Evolutionary conservation across 2,113 vertebrate genomes (phyloP).

Genomic region (Lamprotornis superbus): DNA sequence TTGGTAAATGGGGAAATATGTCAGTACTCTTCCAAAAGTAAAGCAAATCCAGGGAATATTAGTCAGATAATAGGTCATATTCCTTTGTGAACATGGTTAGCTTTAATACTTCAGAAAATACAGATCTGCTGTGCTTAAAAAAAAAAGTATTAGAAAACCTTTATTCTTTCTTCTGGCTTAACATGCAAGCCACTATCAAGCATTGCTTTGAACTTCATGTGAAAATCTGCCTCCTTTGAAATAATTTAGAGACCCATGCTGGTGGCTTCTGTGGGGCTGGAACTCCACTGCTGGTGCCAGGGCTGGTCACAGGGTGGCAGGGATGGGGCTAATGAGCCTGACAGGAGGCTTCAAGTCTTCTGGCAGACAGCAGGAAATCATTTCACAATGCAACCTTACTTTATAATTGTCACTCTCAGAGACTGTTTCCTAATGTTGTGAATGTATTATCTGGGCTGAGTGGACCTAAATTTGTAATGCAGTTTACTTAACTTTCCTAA

Average conservation of each 20-base stretch:
- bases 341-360: neutral
- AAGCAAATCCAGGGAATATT: conserved; percentile 4
- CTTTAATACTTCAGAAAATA: neutral
- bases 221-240: neutral
- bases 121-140: neutral
- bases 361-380: neutral
- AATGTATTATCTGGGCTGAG: neutral
- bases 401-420: neutral
- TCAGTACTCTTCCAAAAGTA: neutral
- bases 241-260: neutral
- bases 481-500: neutral
- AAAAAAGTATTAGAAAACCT: neutral
- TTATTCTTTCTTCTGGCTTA: neutral
- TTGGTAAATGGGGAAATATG: neutral
- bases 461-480: neutral
- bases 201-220: neutral
- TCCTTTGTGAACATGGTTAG: neutral
- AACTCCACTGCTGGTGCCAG: neutral
- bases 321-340: neutral
- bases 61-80: neutral
- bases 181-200: neutral
- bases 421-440: neutral
- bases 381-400: neutral
- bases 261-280: neutral
- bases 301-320: neutral